Evolutionary conservation across 1,140 invertebrate species (phyloP).

Genomic region (Leptopilina clavipes): DNA sequence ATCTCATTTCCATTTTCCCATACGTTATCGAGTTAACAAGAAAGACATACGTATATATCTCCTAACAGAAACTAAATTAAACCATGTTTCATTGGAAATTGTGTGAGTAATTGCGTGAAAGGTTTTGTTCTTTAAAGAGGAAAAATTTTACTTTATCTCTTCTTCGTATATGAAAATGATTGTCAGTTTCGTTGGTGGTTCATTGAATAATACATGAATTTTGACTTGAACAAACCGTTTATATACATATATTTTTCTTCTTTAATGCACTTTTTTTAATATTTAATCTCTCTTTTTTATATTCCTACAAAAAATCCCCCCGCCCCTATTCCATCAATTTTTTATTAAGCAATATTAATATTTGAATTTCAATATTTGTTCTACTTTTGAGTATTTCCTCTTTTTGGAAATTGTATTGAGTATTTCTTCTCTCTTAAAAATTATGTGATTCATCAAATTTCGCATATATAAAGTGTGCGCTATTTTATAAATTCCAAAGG

Average conservation of each 20-base stretch:
- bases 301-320: too few relatives aligned
- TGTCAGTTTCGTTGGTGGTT: not conserved
- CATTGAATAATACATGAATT: not conserved
- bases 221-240: conserved; percentile 1
- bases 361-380: too few relatives aligned
- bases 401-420: too few relatives aligned
- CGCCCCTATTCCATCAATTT: too few relatives aligned
- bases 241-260: not conserved
- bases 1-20: conserved; percentile 12
- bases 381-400: too few relatives aligned
- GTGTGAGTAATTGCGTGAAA: not conserved
- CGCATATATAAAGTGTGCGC: too few relatives aligned
- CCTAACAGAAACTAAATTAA: not conserved
- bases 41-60: not conserved
- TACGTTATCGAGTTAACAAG: not conserved
- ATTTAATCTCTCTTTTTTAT: not conserved
- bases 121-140: too few relatives aligned
- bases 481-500: too few relatives aligned
- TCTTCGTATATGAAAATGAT: not conserved
- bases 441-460: too few relatives aligned
- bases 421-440: too few relatives aligned
- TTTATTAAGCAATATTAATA: too few relatives aligned
- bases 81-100: not conserved
- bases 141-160: not conserved
- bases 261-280: not conserved